Conservation (phyloP, 2,888 invertebrate genomes). For the Ceriagrion tenellum region DNA sequence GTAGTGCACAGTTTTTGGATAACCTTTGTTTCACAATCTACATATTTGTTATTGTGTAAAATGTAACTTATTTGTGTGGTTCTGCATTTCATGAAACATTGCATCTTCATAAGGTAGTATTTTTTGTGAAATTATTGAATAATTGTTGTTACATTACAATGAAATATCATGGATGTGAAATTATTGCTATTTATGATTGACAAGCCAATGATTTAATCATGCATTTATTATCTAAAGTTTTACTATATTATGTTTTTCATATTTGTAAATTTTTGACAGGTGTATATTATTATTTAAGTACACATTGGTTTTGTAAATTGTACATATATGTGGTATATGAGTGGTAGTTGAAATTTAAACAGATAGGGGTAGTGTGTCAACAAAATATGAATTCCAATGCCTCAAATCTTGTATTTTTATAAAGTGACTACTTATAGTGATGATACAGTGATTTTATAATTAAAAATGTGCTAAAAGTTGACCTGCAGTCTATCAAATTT, state of each 20-base stretch:
- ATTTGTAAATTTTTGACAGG: slow-evolving; percentile 52
- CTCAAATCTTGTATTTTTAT: not conserved
- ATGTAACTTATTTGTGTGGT: not conserved
- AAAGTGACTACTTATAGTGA: not conserved
- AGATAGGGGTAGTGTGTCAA: not conserved
- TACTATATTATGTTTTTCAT: not conserved
- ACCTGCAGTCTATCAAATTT: no score
- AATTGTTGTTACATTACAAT: not conserved
- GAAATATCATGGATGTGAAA: not conserved
- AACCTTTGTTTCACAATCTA: not conserved
- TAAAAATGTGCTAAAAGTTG: not conserved
- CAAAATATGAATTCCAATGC: not conserved
- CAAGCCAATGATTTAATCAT: not conserved
- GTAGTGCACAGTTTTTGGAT: slow-evolving; percentile 33
- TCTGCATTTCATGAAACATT: slow-evolving; percentile 33
- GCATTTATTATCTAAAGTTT: slow-evolving; percentile 47
- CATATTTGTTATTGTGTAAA: slow-evolving; percentile 1
- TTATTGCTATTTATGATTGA: slow-evolving; percentile 4
- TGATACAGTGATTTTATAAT: not conserved
- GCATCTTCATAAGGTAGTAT: not conserved
- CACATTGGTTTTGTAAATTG: slow-evolving; percentile 38
- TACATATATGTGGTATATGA: not conserved
- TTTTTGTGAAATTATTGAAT: slow-evolving; percentile 19
- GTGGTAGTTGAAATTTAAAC: not conserved
- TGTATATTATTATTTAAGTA: slow-evolving; percentile 63